A percentile compares a stretch with the other conserved stretches of the same genome.
Evolutionary conservation across 2,888 invertebrate species (phyloP).

Genomic region (Ectobius pallidus): DNA sequence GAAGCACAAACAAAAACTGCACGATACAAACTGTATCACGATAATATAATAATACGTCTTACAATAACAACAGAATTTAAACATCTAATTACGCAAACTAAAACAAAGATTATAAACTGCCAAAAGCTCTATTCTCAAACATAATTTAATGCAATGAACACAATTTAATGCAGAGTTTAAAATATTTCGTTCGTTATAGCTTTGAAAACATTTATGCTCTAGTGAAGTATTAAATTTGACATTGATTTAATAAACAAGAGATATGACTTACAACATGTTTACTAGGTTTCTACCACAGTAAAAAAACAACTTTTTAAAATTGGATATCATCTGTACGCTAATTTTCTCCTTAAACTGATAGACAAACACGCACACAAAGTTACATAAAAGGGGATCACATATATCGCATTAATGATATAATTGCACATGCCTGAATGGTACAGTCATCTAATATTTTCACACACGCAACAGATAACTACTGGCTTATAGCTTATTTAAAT

Average conservation of each 20-base stretch:
- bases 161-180: not conserved
- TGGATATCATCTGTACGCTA: conserved; percentile 19
- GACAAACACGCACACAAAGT: conserved; percentile 8
- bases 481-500: too few relatives aligned
- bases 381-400: conserved; percentile 31
- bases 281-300: conserved; percentile 27
- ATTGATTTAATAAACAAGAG: conserved; percentile 25
- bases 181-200: not conserved
- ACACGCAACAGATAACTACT: conserved; percentile 22
- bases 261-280: conserved; percentile 16
- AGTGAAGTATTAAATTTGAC: conserved; percentile 22
- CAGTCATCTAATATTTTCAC: conserved; percentile 20
- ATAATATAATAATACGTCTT: not conserved
- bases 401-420: conserved; percentile 1
- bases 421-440: conserved; percentile 29
- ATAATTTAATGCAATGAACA: not conserved
- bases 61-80: not conserved
- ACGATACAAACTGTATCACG: conserved; percentile 7
- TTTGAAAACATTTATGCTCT: conserved; percentile 17
- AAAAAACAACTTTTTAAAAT: conserved; percentile 20
- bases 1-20: conserved; percentile 2
- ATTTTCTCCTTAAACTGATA: conserved; percentile 6
- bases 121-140: not conserved
- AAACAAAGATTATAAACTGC: not conserved
- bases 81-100: not conserved